Evolutionary conservation across 2,797 vertebrate species (phyloP).

Genomic region (Etheostoma perlongum): DNA sequence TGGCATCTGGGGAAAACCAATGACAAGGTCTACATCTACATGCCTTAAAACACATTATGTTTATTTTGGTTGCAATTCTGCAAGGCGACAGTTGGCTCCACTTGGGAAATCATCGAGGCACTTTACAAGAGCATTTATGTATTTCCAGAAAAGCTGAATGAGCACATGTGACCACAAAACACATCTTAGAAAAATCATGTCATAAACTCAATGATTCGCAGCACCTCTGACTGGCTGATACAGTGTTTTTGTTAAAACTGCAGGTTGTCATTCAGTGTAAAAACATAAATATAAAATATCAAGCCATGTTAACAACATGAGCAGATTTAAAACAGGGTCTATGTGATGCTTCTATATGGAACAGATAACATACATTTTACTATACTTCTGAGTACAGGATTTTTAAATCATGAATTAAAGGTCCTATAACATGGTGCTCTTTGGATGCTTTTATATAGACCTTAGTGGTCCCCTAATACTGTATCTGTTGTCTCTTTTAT

Average conservation of each 20-base stretch:
- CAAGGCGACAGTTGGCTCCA: constrained; percentile 48
- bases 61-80: constrained; percentile 71
- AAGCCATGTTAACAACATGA: constrained; percentile 39
- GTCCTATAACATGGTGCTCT: too few relatives aligned
- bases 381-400: not conserved
- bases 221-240: constrained; percentile 35
- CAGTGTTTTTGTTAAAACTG: constrained; percentile 48
- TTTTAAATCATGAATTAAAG: not conserved
- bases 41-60: constrained; percentile 67
- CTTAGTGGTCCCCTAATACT: too few relatives aligned
- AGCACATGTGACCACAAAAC: constrained; percentile 68
- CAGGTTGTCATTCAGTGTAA: constrained; percentile 63
- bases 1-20: constrained; percentile 71
- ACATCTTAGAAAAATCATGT: constrained; percentile 70
- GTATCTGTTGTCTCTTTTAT: too few relatives aligned
- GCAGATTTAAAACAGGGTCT: constrained; percentile 23
- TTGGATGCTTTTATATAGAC: too few relatives aligned
- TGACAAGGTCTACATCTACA: constrained; percentile 58
- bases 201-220: constrained; percentile 58
- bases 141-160: constrained; percentile 67
- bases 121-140: constrained; percentile 60
- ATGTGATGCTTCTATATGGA: not conserved
- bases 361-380: not conserved
- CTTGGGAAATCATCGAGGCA: constrained; percentile 50
- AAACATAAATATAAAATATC: constrained; percentile 55